Conservation (phyloP, 2,888 invertebrate species). For the Nasonia oneida region DNA sequence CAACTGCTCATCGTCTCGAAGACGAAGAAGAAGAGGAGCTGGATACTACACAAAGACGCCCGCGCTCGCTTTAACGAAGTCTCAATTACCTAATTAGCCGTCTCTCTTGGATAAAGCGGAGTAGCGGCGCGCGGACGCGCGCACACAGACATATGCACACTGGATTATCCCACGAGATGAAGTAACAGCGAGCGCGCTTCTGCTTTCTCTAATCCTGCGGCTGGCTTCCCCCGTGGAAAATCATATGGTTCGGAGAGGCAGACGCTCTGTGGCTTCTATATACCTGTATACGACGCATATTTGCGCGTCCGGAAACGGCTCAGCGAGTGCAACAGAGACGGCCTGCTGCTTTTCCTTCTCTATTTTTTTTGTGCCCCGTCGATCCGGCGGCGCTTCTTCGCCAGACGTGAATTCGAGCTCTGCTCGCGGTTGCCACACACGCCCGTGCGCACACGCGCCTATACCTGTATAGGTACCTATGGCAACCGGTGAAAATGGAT, state of each 20-base stretch:
- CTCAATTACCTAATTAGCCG: conserved; percentile 75
- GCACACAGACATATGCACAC: not conserved
- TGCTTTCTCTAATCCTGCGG: conserved; percentile 43
- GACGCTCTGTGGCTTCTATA: not conserved
- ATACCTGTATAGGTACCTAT: not conserved
- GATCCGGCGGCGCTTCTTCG: not conserved
- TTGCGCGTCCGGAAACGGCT: not conserved
- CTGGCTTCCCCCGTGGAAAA: conserved; percentile 11
- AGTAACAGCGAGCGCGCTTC: conserved; percentile 71
- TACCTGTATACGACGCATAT: not conserved
- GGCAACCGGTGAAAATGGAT: conserved; percentile 19
- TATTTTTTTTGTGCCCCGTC: not conserved
- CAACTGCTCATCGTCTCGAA: conserved; percentile 3
- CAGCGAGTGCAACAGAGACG: not conserved
- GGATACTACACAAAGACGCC: conserved; percentile 15
- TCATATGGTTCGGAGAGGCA: not conserved
- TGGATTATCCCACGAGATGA: conserved; percentile 75
- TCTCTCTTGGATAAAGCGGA: conserved; percentile 63
- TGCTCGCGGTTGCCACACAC: conserved; percentile 3
- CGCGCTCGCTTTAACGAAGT: conserved; percentile 51
- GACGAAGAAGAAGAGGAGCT: not conserved
- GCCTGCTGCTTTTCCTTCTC: not conserved
- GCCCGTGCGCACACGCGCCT: not conserved
- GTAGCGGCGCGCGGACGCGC: conserved; percentile 60
- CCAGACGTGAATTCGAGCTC: not conserved